phyloP scores from a whole-genome alignment of 2,888 invertebrate species.

The Nebria brevicollis region DNA sequence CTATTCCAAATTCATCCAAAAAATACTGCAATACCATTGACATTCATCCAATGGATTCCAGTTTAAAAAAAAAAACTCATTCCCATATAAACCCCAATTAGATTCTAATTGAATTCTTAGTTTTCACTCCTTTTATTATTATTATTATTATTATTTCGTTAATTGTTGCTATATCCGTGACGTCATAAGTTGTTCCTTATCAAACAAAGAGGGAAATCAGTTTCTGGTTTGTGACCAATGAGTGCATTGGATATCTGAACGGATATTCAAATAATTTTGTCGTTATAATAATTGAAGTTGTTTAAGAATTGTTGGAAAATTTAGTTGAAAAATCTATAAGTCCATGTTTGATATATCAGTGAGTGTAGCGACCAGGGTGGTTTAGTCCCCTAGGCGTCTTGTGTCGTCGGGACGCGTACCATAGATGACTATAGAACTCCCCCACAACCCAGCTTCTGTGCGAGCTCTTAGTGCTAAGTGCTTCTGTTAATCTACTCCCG shows the following conservation, averaged over 20 bases:
- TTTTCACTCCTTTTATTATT: too few species aligned
- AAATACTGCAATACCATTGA: constrained; percentile 4
- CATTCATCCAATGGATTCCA: background rate
- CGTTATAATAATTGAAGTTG: too few species aligned
- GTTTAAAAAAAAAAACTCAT: too few species aligned
- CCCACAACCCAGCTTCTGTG: constrained; percentile 47
- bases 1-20: background rate
- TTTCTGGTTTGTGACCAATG: too few species aligned
- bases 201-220: too few species aligned
- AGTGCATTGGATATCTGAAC: too few species aligned
- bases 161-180: too few species aligned
- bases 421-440: background rate
- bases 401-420: constrained; percentile 19
- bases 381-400: constrained; percentile 23
- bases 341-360: background rate
- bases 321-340: background rate
- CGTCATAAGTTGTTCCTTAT: too few species aligned
- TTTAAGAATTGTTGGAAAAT: background rate
- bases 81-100: too few species aligned
- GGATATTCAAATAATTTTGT: too few species aligned
- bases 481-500: constrained; percentile 58
- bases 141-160: too few species aligned
- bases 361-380: background rate
- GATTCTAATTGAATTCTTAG: too few species aligned
- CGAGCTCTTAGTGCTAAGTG: constrained; percentile 61